Base-by-base conservation (phyloP, 2,113 vertebrate genomes). In the Percopsis transmontana region DNA sequence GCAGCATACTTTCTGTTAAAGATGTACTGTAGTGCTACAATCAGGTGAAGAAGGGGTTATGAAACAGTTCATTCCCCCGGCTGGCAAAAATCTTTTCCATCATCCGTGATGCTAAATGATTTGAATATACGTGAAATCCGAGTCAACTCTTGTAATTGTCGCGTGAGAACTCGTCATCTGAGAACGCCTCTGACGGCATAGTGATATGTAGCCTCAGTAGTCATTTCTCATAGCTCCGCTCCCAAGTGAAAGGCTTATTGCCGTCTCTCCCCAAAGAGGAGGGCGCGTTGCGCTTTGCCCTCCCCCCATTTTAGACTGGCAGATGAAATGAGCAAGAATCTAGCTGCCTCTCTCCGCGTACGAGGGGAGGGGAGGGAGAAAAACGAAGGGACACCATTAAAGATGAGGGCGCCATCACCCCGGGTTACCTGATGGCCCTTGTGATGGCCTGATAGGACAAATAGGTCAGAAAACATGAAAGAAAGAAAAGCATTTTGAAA, bases 251-350 rank as follows among this genome's bases (percentile, higher is more conserved):
- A 83, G 75, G 68, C 77, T 81, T 61, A 33, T 72, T 69, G 60
- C 68, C 66, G 68, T 76, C 72, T 58, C 67, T 67, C 83, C 84
- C 79, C 58, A 33, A 76, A 80, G 82, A 77, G 75, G 66, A 62
- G 27, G 75, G 62, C 71, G 82, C 70, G 73, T 74, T 40, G 52
- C 72, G 33, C 62, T 50, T 47, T 74, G 76, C 76, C 69, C 79
- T 73, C 79, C 67, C n/a, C 73, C 76, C 50, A 63, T 78, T 87
- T 87, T 65, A 84, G 74, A 85, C 70, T 80, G 80, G 68, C 82
- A 84, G 74, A 85, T 88, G 81, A 88, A 90, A 83, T 66, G 44
- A 41, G 14, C 56, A 48, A 48, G n/a, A 52, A 74, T 70, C 82
- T 62, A 10, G 19, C 39, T 51, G 13, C 70, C 68, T 74, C 45